These are phyloP conservation scores for Rotaria magnacalcarata DNA, from an alignment of 2,888 invertebrate species.

Conservation along the genomic window DNA sequence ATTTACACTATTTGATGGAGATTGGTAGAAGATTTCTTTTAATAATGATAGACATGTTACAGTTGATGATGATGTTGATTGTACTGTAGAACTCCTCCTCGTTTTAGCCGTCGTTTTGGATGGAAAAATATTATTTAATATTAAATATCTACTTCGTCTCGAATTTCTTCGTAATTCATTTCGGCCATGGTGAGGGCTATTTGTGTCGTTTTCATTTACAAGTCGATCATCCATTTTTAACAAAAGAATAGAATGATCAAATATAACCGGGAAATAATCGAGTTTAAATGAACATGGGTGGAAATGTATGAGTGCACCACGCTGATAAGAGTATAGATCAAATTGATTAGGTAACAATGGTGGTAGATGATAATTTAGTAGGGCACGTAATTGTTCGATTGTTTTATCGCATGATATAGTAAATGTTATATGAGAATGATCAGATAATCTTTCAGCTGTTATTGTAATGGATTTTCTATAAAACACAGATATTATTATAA, in stretches of 20 bases:
- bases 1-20: neutral
- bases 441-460: conserved; percentile 5
- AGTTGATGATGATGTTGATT: neutral
- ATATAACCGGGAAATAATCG: conserved; percentile 29
- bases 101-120: neutral
- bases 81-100: neutral
- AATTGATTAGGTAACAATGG: neutral
- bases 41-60: neutral
- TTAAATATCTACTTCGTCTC: neutral
- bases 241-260: neutral
- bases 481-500: neutral
- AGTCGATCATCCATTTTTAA: conserved; percentile 23
- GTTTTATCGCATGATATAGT: conserved; percentile 3
- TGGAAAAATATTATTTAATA: neutral
- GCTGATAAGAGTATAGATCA: conserved; percentile 13
- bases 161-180: neutral
- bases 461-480: neutral
- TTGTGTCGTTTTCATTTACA: neutral
- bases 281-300: conserved; percentile 2
- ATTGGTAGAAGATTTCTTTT: neutral
- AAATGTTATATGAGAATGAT: conserved; percentile 25
- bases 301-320: conserved; percentile 20
- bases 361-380: conserved; percentile 29
- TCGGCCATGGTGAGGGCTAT: neutral
- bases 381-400: neutral